These are phyloP conservation scores for Athalia circularis DNA, from an alignment of 2,888 invertebrate genomes.

Conservation along the genomic window DNA sequence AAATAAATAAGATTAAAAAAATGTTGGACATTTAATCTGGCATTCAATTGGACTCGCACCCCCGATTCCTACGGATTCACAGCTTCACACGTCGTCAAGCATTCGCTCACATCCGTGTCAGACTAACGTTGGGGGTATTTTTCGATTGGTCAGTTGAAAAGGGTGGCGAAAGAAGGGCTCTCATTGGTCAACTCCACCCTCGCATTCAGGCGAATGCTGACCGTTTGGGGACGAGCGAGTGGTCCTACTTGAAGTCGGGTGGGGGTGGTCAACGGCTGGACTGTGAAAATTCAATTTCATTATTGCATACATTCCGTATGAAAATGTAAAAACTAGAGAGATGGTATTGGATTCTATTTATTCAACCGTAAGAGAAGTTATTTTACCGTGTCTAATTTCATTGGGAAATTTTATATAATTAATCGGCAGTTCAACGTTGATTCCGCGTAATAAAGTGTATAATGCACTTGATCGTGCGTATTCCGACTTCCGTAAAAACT, in stretches of 20 bases:
- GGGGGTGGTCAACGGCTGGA: conserved; percentile 42
- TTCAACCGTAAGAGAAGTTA: not conserved
- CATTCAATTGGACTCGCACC: conserved; percentile 12
- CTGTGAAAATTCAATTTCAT: not conserved
- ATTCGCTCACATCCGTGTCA: conserved; percentile 5
- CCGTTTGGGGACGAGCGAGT: conserved; percentile 65
- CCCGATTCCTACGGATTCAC: not conserved
- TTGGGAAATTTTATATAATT: not conserved
- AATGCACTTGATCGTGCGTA: no score
- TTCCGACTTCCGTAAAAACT: no score
- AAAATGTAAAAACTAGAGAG: no score
- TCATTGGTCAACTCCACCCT: conserved; percentile 71
- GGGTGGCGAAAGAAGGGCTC: conserved; percentile 67
- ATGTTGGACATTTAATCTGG: not conserved
- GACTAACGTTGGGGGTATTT: conserved; percentile 31
- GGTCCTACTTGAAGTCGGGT: not conserved
- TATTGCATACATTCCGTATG: not conserved
- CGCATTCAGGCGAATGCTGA: conserved; percentile 66
- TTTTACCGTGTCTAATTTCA: not conserved
- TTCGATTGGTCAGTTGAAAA: conserved; percentile 70
- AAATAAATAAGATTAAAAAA: not conserved
- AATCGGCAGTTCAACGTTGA: no score
- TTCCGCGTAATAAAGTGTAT: no score
- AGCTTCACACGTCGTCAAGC: conserved; percentile 27
- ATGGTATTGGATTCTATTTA: no score